A percentile compares a stretch with the other conserved stretches of the same genome.
phyloP scores from a whole-genome alignment of 2,888 invertebrate genomes.

The Elmis aenea region DNA sequence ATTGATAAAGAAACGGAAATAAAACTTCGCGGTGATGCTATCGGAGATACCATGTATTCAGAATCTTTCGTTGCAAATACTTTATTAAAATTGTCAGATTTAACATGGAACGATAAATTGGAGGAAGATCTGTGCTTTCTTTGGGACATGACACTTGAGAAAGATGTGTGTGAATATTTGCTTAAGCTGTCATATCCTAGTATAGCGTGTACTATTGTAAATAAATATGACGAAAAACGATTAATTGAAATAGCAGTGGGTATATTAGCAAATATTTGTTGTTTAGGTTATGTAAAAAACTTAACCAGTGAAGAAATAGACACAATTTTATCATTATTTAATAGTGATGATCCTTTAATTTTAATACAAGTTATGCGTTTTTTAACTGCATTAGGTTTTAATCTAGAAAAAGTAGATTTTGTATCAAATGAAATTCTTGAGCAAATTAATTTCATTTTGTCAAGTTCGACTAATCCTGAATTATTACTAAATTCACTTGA shows the following conservation, averaged over 20 bases:
- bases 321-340: constrained; percentile 53
- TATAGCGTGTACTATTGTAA: constrained; percentile 56
- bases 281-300: constrained; percentile 47
- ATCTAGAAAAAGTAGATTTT: constrained; percentile 17
- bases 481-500: constrained; percentile 56
- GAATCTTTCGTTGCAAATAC: constrained; percentile 68
- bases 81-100: constrained; percentile 58
- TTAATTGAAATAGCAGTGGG: constrained; percentile 78
- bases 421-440: constrained; percentile 48
- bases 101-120: constrained; percentile 55
- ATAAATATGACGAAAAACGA: constrained; percentile 58
- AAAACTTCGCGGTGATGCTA: constrained; percentile 66
- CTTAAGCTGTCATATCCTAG: constrained; percentile 63
- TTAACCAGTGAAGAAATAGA: constrained; percentile 54
- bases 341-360: constrained; percentile 65
- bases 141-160: constrained; percentile 82
- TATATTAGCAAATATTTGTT: constrained; percentile 72
- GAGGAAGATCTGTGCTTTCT: constrained; percentile 72
- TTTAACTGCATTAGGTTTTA: constrained; percentile 47
- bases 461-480: constrained; percentile 65
- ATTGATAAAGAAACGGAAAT: constrained; percentile 44
- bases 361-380: constrained; percentile 70
- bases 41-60: constrained; percentile 77
- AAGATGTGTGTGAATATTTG: constrained; percentile 68
- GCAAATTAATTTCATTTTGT: constrained; percentile 65